Conservation (phyloP, 2,888 invertebrate genomes). For the Pherbina coryleti region DNA sequence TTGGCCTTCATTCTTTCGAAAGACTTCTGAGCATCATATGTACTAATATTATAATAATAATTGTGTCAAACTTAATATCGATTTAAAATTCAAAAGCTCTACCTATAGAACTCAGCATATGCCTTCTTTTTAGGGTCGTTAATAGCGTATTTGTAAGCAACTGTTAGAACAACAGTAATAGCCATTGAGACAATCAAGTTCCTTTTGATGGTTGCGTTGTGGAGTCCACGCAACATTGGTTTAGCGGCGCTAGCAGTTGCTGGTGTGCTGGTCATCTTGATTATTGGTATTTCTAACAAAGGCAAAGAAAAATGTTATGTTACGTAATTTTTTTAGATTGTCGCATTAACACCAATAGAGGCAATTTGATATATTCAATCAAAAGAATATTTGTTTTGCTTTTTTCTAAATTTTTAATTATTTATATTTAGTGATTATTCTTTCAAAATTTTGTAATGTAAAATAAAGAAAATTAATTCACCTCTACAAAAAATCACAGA, state of each 20-base stretch:
- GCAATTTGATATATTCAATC: no score
- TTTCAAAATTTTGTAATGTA: no score
- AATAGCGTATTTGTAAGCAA: constrained; percentile 71
- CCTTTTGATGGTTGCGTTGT: constrained; percentile 74
- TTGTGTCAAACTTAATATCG: not conserved
- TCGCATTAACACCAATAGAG: no score
- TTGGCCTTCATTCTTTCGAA: constrained; percentile 69
- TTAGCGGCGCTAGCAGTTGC: constrained; percentile 68
- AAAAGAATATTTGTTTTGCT: no score
- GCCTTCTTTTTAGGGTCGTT: constrained; percentile 72
- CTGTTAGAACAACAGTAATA: constrained; percentile 67
- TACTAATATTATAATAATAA: constrained; percentile 53
- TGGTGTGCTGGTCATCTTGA: constrained; percentile 61
- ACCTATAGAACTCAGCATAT: constrained; percentile 85
- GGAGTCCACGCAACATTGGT: constrained; percentile 80
- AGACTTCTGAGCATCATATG: constrained; percentile 67
- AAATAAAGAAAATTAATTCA: no score
- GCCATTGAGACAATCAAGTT: constrained; percentile 72
- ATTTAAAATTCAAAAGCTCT: constrained; percentile 56
- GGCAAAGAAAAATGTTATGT: constrained; percentile 29
- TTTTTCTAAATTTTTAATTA: no score
- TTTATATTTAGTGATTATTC: no score
- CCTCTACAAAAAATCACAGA: no score
- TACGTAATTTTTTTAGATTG: no score
- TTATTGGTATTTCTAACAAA: constrained; percentile 18